Evolutionary conservation across 2,888 invertebrate genomes (phyloP), one percentile per base, ranked within the genome.

Genomic region (Dasypolia templi): DNA sequence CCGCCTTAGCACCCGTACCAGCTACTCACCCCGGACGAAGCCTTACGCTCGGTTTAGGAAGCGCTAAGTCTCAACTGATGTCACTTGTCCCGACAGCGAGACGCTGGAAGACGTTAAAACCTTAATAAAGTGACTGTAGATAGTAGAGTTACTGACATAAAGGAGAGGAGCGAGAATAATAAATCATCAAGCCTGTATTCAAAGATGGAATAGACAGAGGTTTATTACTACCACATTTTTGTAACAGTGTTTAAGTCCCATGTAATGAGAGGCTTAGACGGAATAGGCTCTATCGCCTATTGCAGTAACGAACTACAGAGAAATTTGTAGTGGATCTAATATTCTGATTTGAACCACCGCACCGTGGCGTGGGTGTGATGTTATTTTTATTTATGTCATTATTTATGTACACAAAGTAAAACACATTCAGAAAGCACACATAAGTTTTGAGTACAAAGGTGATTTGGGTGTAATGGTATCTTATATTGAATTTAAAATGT

Each of bases 71-170:
- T 53, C 32, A 19, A 29, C 14, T 77, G 58, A 75, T 26, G 26
- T 53, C 39, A 39, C 39, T 49, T n/a, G 51, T 64, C 22, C 26
- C 9, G 51, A 64, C 51, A 42, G 32, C n/a, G n/a, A 26, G 9
- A 49, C 56, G 17, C 22, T 71, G 49, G 14, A 49, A 71, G 75
- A 79, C 58, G 39, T 73, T 73, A 49, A 61, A 62, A 42, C 61
- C 32, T 29, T 76, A 55, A 42, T 61, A 49, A 12, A 80, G 49
- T 62, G 29, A 12, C 35, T 79, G 39, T 11, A 49, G 32, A 55
- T 55, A 26, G 46, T 42, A 17, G 3, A 70, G 44, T 46, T 59
- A 0, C 5, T 67, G 46, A 19, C 51, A 17, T 46, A n/a, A 42
- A 12, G 19, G 29, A 32, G 12, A n/a, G 29, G 6, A 56, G 19